A percentile compares a stretch with the other conserved stretches of the same genome.
These are phyloP conservation scores for Bimastos eiseni DNA, from an alignment of 2,888 invertebrate genomes.

Conservation along the genomic window DNA sequence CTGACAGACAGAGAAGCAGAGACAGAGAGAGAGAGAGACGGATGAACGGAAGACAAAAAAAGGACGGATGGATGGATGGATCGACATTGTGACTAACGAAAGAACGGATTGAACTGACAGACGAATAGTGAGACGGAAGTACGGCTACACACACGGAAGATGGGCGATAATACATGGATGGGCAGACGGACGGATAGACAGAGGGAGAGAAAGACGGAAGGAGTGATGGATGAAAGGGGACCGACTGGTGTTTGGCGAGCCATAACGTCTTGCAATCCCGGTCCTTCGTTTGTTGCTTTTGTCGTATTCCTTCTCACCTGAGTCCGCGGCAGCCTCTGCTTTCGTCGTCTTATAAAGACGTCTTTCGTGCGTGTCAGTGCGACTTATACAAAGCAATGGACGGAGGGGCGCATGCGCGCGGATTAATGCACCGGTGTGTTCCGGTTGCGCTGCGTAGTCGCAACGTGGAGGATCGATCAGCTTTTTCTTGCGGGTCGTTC, in stretches of 20 bases:
- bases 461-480: background rate
- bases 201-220: background rate
- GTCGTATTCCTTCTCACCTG: no score
- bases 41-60: no score
- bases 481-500: background rate
- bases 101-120: background rate
- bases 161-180: background rate
- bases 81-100: no score
- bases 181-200: background rate
- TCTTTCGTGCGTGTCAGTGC: slow-evolving; percentile 7
- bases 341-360: background rate
- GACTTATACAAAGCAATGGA: slow-evolving; percentile 3
- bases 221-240: background rate
- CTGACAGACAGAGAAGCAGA: background rate
- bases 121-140: background rate
- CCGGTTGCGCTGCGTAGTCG: background rate
- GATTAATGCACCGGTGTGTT: background rate
- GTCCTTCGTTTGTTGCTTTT: background rate
- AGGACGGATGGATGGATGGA: no score
- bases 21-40: no score
- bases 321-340: no score
- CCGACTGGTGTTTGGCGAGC: background rate
- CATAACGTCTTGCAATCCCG: background rate
- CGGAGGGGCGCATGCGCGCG: background rate
- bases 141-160: background rate